phyloP scores from a whole-genome alignment of 2,113 vertebrate genomes.

The Nycticryphes semicollaris region DNA sequence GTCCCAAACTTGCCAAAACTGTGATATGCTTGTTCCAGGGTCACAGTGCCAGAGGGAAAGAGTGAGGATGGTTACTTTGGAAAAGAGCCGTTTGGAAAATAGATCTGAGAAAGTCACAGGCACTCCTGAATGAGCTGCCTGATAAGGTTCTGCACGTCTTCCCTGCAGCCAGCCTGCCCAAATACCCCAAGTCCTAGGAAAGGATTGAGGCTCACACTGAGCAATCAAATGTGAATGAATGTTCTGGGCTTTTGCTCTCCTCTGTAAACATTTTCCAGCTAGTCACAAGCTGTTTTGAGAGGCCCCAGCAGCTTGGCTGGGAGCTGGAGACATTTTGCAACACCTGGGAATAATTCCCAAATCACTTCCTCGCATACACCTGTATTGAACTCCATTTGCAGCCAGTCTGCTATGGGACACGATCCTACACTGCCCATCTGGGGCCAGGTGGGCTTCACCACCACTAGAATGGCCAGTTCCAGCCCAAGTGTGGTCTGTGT shows the following conservation, averaged over 20 bases:
- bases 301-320: slow-evolving; percentile 29
- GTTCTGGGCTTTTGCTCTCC: not conserved
- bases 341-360: not conserved
- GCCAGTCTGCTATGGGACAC: not conserved
- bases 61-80: not conserved
- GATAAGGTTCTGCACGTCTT: not conserved
- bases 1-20: slow-evolving; percentile 15
- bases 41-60: not conserved
- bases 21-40: slow-evolving; percentile 41
- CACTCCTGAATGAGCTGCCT: not conserved
- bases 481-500: not conserved
- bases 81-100: not conserved
- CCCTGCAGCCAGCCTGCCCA: not conserved
- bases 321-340: not conserved
- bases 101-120: not conserved
- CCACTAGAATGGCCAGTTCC: not conserved
- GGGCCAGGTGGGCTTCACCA: not conserved
- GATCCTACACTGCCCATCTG: not conserved
- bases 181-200: not conserved
- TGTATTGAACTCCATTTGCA: not conserved
- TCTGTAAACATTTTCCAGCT: slow-evolving; percentile 13
- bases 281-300: slow-evolving; percentile 34
- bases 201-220: not conserved
- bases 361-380: not conserved
- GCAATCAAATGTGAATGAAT: not conserved